Conservation (phyloP, 2,113 vertebrate species). For the Spea multiplicata region DNA sequence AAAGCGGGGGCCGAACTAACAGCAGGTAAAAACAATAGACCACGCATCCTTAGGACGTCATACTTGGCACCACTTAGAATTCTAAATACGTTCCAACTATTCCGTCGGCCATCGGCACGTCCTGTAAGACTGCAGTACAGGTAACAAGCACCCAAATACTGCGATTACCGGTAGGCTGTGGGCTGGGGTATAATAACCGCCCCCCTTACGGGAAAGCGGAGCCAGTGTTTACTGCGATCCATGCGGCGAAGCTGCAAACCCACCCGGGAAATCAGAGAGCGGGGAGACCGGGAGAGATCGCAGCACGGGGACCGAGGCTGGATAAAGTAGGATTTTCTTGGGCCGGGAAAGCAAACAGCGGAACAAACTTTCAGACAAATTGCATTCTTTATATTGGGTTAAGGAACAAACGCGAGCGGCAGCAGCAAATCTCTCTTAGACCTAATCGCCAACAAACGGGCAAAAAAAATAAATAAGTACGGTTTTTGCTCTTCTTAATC, state of each 20-base stretch:
- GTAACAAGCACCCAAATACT: slow-evolving; percentile 23
- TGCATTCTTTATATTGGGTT: slow-evolving; percentile 29
- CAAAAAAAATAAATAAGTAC: too few species aligned
- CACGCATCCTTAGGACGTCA: too few species aligned
- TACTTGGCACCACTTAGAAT: too few species aligned
- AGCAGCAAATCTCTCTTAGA: background rate
- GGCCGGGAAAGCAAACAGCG: slow-evolving; percentile 24
- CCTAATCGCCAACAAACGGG: too few species aligned
- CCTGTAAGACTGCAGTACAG: too few species aligned
- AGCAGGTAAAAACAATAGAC: too few species aligned
- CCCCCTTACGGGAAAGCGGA: slow-evolving; percentile 11
- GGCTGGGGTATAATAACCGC: slow-evolving; percentile 22
- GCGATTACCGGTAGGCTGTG: slow-evolving; percentile 21
- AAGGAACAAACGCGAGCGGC: background rate
- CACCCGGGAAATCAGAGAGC: slow-evolving; percentile 21
- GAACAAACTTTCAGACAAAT: slow-evolving; percentile 26
- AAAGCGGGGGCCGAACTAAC: too few species aligned
- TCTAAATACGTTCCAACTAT: too few species aligned
- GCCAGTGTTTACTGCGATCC: slow-evolving; percentile 5
- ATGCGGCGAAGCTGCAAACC: background rate
- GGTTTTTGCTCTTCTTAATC: too few species aligned
- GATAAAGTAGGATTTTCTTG: slow-evolving; percentile 39
- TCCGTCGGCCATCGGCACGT: too few species aligned
- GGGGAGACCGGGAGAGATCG: background rate
- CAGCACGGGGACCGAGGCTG: background rate